Conservation (phyloP, 2,797 vertebrate species). For the Phalanger gymnotis region DNA sequence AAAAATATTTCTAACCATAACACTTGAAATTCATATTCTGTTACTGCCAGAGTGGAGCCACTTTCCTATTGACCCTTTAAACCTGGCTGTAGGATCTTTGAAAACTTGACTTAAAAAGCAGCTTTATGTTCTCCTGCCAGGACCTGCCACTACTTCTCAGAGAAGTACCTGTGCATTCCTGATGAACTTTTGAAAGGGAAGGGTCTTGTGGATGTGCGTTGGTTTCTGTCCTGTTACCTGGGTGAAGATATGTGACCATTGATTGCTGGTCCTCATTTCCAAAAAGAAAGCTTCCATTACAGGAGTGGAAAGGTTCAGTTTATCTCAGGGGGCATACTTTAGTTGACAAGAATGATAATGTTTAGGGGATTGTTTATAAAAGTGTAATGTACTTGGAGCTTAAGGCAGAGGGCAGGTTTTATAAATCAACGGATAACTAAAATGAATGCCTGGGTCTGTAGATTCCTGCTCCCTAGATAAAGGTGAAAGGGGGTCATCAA, state of each 20-base stretch:
- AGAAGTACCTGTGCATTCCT: neutral
- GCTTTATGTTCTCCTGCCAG: neutral
- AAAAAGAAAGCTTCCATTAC: conserved; percentile 38
- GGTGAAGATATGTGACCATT: neutral
- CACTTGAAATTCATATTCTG: neutral
- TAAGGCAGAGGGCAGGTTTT: conserved; percentile 50
- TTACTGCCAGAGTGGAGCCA: neutral
- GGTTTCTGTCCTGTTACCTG: conserved; percentile 19
- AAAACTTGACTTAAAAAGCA: neutral
- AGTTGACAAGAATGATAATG: conserved; percentile 56
- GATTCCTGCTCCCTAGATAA: conserved; percentile 19
- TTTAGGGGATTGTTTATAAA: conserved; percentile 36
- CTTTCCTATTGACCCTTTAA: neutral
- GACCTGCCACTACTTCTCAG: neutral
- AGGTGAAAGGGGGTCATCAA: conserved; percentile 30
- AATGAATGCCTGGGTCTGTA: conserved; percentile 55
- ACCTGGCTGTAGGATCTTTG: conserved; percentile 7
- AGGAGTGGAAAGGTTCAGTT: neutral
- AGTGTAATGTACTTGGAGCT: conserved; percentile 28
- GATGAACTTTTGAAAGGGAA: neutral
- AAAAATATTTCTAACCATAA: conserved; percentile 12
- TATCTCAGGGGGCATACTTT: conserved; percentile 24
- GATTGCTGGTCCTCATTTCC: neutral
- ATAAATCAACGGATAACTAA: conserved; percentile 64
- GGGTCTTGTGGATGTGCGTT: neutral